Base-by-base conservation (phyloP, 2,113 vertebrate species). In the Pitta sordida region DNA sequence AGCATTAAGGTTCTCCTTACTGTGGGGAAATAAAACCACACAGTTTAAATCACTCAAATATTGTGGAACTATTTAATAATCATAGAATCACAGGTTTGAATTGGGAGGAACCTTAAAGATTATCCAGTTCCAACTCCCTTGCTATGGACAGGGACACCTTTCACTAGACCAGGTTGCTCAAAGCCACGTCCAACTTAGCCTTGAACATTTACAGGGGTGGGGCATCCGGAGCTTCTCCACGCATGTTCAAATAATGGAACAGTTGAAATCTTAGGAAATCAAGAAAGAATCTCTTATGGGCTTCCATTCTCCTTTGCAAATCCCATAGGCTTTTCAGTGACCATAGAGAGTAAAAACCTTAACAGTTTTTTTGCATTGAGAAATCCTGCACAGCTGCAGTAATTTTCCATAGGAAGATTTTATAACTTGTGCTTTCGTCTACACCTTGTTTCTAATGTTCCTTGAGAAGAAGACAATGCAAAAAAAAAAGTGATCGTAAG, bases 361-460 rank as follows among this genome's bases (percentile, higher is more conserved):
- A 30, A 8, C 9, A 63, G 14, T 49, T 86, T 46, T 76, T 60
- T 87, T 21, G 2, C n/a, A 43, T 62, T 23, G 67, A 68, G 27
- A 74, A 90, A 52, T 81, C 37, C 34, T 86, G 29, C 53, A 55
- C 26, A 79, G 43, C 36, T 91, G 74, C 46, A 75, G 32, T 65
- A 58, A 60, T 93, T 93, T 90, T 77, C 26, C 30, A 19, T 13
- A 43, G 43, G 22, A 86, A 55, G 24, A 90, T 90, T 94, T 91
- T 46, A 37, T 69, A 75, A 39, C 62, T 60, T 83, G 6, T 90
- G 26, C 58, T 95, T 94, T 62, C 62, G 46, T 79, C 62, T 89
- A 18, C 53, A 90, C 43, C 46, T 90, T 77, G 64, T 93, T 95
- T 86, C 26, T 94, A 60, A 76, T 60, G 63, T 65, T 93, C n/a